Base-by-base conservation (phyloP, 1,140 invertebrate genomes). In the Lutraria rhynchaena region DNA sequence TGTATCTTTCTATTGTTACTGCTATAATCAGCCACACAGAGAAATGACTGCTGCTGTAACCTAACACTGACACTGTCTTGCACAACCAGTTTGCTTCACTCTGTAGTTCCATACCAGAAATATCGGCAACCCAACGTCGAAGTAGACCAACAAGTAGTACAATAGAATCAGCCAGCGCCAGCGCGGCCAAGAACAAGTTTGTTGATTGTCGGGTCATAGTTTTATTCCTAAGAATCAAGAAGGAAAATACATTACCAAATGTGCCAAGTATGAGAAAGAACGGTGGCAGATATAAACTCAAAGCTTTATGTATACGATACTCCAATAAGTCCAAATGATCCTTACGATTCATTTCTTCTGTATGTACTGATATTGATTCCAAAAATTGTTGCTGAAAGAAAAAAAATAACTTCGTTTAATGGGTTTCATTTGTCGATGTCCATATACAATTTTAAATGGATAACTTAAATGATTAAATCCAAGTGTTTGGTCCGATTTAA, bases 21-120 rank as follows among this genome's bases (percentile, higher is more conserved):
- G 91, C 90, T 13, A 93, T 89, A 53, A 92, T 92, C 2, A 92
- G 78, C 91, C 91, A 92, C 1, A 91, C 92, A 29, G 89, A 89
- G 80, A 89, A 89, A 53, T 92, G 90, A 70, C 89, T 90, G 33
- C 85, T 77, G 44, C 86, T 86, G 67, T 90, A 92, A 17, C 80
- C 87, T 15, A 92, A 71, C 0, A 88, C 75, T 13, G 85, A 81
- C 3, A 86, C 83, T 11, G 85, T 70, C 76, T 91, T 92, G 83
- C 91, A 92, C 51, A 88, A 60, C 85, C 87, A 90, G 33, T 84
- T 57, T 1, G 83, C 53, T 35, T 82, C 69, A 41, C 83, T 83
- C 65, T 87, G 84, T 44, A 89, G 73, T 71, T 90, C 85, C 15
- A 78, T 27, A 0, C 82, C 86, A n/a, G 78, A 76, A 22, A 90